A percentile compares a stretch with the other conserved stretches of the same genome.
phyloP scores from a whole-genome alignment of 2,888 invertebrate genomes.

The Trimorus sp. region DNA sequence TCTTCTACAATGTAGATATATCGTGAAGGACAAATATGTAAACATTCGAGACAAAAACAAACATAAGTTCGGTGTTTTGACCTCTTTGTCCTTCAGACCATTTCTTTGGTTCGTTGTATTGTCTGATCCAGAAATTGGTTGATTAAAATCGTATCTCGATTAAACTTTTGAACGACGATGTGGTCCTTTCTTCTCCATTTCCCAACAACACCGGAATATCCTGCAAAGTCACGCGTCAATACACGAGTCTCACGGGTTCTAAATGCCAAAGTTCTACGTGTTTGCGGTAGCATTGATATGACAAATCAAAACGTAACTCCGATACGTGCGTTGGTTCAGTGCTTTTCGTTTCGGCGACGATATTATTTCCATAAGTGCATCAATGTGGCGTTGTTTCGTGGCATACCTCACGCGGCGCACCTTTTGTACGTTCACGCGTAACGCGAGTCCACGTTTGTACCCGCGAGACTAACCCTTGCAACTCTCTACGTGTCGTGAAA shows the following conservation, averaged over 20 bases:
- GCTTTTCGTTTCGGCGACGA: conserved; percentile 1
- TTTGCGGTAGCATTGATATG: conserved; percentile 12
- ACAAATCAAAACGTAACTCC: conserved; percentile 34
- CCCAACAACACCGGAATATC: conserved; percentile 22
- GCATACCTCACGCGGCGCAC: not conserved
- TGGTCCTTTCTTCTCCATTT: no score
- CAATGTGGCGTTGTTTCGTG: conserved; percentile 6
- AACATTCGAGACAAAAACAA: no score
- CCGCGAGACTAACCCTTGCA: conserved; percentile 63
- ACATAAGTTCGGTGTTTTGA: no score
- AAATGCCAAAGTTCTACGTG: not conserved
- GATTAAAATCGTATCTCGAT: no score
- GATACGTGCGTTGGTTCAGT: conserved; percentile 10
- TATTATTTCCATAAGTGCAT: not conserved
- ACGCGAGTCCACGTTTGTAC: conserved; percentile 25
- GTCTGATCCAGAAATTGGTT: no score
- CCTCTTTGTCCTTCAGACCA: no score
- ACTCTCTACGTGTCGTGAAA: conserved; percentile 71
- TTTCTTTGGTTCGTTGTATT: no score
- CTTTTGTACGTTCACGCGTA: conserved; percentile 1
- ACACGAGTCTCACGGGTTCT: conserved; percentile 32
- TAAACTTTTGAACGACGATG: no score
- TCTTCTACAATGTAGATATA: no score
- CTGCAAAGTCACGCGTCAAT: conserved; percentile 39
- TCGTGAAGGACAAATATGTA: no score